Evolutionary conservation across 1,140 invertebrate genomes (phyloP), one percentile per base, ranked within the genome.

Genomic region (Chironomus striatipennis): DNA sequence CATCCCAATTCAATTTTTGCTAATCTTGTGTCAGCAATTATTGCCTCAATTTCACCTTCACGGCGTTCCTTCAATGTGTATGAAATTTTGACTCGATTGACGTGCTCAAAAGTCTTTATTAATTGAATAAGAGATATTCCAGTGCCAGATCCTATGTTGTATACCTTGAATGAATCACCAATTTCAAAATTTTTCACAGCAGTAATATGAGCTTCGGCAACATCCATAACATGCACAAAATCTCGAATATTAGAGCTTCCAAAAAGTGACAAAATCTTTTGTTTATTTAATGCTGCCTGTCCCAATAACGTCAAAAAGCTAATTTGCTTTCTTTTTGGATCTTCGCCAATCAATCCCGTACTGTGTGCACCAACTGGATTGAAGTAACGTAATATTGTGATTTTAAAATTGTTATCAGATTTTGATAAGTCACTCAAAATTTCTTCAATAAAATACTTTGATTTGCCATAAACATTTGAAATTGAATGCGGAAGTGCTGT

Each of bases 361-460:
- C 89, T 87, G 83, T 97, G 95, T 42, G 95, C 93, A 20, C 95
- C 95, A 15, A 96, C 92, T 10, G 95, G 95, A 83, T 97, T 97
- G 82, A 97, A 97, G 80, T 97, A 97, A n/a, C 95, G 87, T n/a
- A 97, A 83, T 0, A 90, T 88, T 78, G 96, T 90, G 64, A 95
- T 91, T 79, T 95, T 95, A 94, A 94, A 97, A 79, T 86, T 87
- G 93, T 95, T 85, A 80, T 96, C 89, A n/a, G 91, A 87, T 73
- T 77, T 79, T 75, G 86, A 88, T 15, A 95, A 79, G 81, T 97
- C 96, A 80, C 90, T 91, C 76, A 98, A 86, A 78, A 99, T 97
- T 85, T 97, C 93, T 84, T 98, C 97, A 75, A 96, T 93, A 82
- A 98, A 94, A 83, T 89, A 96, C 85, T 99, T 99, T 17, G 96